Evolutionary conservation across 2,797 vertebrate species (phyloP).

Genomic region (Hemitrygon akajei): DNA sequence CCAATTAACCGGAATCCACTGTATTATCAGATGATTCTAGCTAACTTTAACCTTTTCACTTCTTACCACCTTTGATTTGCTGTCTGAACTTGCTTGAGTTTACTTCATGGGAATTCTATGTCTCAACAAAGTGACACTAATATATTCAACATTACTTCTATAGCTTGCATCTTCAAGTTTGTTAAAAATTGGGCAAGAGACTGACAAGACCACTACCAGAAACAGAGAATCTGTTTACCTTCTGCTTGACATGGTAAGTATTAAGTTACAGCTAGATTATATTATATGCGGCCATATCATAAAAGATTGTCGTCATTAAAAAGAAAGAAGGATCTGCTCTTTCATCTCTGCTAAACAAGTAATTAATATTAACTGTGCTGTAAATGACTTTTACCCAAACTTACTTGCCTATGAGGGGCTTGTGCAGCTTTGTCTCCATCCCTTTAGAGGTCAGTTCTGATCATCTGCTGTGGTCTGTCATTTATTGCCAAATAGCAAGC

Average conservation of each 20-base stretch:
- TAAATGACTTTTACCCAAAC: background rate
- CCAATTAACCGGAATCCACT: too few relatives aligned
- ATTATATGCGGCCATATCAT: background rate
- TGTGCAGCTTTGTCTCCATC: background rate
- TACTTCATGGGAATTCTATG: background rate
- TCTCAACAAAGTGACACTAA: background rate
- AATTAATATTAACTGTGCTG: background rate
- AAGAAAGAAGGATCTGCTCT: background rate
- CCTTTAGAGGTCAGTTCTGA: background rate
- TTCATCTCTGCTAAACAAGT: background rate
- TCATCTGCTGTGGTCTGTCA: background rate
- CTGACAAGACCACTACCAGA: conserved; percentile 91
- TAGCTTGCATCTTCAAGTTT: conserved; percentile 94
- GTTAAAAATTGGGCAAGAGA: conserved; percentile 96
- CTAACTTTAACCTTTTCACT: too few relatives aligned
- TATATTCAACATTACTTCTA: background rate
- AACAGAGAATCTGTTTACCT: conserved; percentile 96
- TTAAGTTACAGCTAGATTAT: background rate
- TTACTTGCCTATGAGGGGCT: background rate
- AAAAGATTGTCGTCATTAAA: background rate
- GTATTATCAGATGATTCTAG: too few relatives aligned
- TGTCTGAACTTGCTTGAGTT: background rate
- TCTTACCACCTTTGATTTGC: background rate
- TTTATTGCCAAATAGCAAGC: background rate
- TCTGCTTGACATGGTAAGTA: conserved; percentile 90